Conservation (phyloP, 1,140 invertebrate species). For the Brachionus angularis region DNA sequence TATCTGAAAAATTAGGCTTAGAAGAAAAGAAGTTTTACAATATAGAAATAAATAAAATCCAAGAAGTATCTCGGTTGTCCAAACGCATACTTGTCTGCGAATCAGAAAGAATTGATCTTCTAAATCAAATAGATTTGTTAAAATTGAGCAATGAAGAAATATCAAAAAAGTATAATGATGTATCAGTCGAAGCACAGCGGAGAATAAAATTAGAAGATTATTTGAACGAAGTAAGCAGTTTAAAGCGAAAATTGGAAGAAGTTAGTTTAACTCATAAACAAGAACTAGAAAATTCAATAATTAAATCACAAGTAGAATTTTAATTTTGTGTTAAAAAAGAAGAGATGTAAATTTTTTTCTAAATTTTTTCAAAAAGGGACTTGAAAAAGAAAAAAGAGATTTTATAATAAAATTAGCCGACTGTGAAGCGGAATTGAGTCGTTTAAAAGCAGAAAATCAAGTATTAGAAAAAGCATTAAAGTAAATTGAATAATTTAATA, state of each 20-base stretch:
- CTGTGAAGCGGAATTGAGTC: not conserved
- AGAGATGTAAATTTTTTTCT: too few relatives aligned
- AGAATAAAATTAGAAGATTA: slow-evolving; percentile 27
- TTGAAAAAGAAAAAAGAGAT: slow-evolving; percentile 17
- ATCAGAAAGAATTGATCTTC: not conserved
- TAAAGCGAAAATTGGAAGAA: slow-evolving; percentile 18
- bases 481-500: not conserved
- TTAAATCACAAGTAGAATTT: slow-evolving; percentile 21
- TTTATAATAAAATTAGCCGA: slow-evolving; percentile 7
- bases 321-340: too few relatives aligned
- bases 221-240: slow-evolving; percentile 5
- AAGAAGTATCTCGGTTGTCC: slow-evolving; percentile 12
- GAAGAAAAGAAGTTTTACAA: slow-evolving; percentile 28
- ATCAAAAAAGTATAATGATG: slow-evolving; percentile 15
- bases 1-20: slow-evolving; percentile 13
- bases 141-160: slow-evolving; percentile 38
- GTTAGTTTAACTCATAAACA: slow-evolving; percentile 8
- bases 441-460: slow-evolving; percentile 11
- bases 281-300: not conserved
- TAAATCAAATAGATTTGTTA: slow-evolving; percentile 27
- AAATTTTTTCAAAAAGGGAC: too few relatives aligned
- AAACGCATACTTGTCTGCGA: slow-evolving; percentile 16
- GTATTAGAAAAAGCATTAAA: slow-evolving; percentile 22
- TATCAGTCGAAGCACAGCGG: not conserved
- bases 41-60: slow-evolving; percentile 15